phyloP scores from a whole-genome alignment of 2,113 vertebrate genomes.

The Catharus fuscescens region DNA sequence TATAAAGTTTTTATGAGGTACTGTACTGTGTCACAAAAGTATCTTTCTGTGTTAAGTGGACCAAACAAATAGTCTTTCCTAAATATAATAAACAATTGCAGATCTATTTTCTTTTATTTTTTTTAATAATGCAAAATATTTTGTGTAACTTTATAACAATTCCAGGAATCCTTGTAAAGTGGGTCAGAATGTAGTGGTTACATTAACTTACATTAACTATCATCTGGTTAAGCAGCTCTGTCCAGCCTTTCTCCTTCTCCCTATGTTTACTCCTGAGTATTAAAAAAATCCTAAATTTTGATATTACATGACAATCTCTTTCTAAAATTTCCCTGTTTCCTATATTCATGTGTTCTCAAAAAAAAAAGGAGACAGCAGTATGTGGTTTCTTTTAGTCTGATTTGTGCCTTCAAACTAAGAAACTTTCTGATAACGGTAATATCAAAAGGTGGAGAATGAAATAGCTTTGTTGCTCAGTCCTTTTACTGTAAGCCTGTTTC shows the following conservation, averaged over 20 bases:
- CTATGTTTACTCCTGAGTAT: not conserved
- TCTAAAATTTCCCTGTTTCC: not conserved
- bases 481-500: not conserved
- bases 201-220: not conserved
- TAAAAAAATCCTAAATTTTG: not conserved
- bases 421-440: not conserved
- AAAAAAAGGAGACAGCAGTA: not conserved
- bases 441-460: not conserved
- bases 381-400: not conserved
- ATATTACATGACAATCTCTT: not conserved
- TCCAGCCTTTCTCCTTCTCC: not conserved
- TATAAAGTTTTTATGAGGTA: not conserved
- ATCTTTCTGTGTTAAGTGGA: not conserved
- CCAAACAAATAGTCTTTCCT: not conserved
- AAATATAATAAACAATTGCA: not conserved
- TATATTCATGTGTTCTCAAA: not conserved
- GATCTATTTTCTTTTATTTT: not conserved
- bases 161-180: not conserved
- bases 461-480: not conserved
- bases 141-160: not conserved
- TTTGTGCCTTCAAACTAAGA: not conserved
- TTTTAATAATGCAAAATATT: not conserved
- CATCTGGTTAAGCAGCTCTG: not conserved
- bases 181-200: not conserved
- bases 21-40: not conserved